A percentile compares a stretch with the other conserved stretches of the same genome.
phyloP scores from a whole-genome alignment of 2,113 vertebrate genomes.

The Brachionichthys hirsutus region DNA sequence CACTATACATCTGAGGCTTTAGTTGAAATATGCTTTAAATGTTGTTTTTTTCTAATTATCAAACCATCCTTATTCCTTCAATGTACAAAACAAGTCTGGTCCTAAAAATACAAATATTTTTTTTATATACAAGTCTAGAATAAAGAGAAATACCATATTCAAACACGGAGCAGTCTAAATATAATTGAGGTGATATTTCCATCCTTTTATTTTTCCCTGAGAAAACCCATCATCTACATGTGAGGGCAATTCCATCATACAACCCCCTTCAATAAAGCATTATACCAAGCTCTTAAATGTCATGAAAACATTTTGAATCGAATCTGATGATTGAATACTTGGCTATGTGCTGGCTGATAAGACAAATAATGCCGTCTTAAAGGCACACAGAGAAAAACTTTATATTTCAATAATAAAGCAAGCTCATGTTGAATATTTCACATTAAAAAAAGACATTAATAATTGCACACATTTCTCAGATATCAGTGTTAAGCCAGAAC shows the following conservation, averaged over 20 bases:
- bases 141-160: neutral
- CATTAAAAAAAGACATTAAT: slow-evolving; percentile 25
- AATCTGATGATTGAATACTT: slow-evolving; percentile 20
- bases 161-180: slow-evolving; percentile 4
- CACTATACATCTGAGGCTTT: no score
- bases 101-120: no score
- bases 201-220: slow-evolving; percentile 12
- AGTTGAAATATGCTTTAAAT: no score
- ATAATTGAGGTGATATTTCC: neutral
- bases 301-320: slow-evolving; percentile 24
- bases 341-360: neutral
- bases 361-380: slow-evolving; percentile 26
- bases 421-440: slow-evolving; percentile 8
- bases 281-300: slow-evolving; percentile 3
- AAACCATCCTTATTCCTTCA: no score
- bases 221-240: slow-evolving; percentile 20
- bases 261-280: slow-evolving; percentile 24
- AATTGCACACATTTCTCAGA: slow-evolving; percentile 29
- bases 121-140: neutral
- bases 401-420: slow-evolving; percentile 15
- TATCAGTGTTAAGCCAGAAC: slow-evolving; percentile 34
- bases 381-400: slow-evolving; percentile 6
- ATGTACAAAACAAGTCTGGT: no score
- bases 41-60: no score
- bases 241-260: slow-evolving; percentile 12